These are phyloP conservation scores for Muschampia plurimacula DNA, from an alignment of 2,888 invertebrate species.

Conservation along the genomic window DNA sequence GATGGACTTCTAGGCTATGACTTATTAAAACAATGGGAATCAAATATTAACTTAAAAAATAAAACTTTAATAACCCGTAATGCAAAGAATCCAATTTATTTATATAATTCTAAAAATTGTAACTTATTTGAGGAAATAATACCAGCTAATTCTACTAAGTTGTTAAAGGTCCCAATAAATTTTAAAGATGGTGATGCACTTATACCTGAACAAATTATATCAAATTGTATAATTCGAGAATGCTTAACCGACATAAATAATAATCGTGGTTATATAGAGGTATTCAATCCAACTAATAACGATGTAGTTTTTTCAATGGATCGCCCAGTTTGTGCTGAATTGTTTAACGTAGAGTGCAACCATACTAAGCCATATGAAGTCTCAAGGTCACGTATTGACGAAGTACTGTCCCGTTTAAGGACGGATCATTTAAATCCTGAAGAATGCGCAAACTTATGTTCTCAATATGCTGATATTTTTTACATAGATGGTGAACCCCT, in stretches of 20 bases:
- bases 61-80: too few species aligned
- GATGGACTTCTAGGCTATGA: too few species aligned
- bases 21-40: too few species aligned
- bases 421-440: slow-evolving; percentile 4
- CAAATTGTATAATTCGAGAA: slow-evolving; percentile 2
- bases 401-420: slow-evolving; percentile 7
- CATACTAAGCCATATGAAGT: background rate
- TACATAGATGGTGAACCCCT: slow-evolving; percentile 37
- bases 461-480: slow-evolving; percentile 15
- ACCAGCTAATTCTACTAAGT: too few species aligned
- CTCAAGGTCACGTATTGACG: background rate
- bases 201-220: slow-evolving; percentile 14
- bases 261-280: background rate
- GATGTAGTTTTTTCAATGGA: slow-evolving; percentile 8
- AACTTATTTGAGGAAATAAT: too few species aligned
- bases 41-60: too few species aligned
- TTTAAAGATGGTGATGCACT: slow-evolving; percentile 18
- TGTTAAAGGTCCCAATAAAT: too few species aligned
- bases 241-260: background rate
- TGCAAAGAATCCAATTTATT: too few species aligned
- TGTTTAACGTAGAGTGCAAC: slow-evolving; percentile 4
- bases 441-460: slow-evolving; percentile 7
- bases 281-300: background rate
- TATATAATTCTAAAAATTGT: too few species aligned
- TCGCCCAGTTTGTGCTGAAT: background rate